Evolutionary conservation across 2,113 vertebrate genomes (phyloP).

Genomic region (Bostrychus sinensis): DNA sequence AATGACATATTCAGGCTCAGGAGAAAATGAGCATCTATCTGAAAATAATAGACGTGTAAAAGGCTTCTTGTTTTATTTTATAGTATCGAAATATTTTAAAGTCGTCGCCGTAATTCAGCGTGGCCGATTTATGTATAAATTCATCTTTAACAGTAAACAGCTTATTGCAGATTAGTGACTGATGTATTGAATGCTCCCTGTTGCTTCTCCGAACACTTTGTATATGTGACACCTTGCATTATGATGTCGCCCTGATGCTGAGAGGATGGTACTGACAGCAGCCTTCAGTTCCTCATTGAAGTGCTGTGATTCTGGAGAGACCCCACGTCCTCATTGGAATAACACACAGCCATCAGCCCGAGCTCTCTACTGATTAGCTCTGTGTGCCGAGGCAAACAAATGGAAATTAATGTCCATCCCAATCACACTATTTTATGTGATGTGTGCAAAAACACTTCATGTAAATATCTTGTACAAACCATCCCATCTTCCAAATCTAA

Average conservation of each 20-base stretch:
- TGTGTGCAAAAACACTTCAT: slow-evolving; percentile 6
- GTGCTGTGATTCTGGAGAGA: neutral
- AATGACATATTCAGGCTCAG: slow-evolving; percentile 76
- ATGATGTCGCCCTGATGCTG: slow-evolving; percentile 20
- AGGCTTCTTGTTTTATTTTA: slow-evolving; percentile 54
- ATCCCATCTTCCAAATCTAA: slow-evolving; percentile 13
- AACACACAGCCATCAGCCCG: slow-evolving; percentile 21
- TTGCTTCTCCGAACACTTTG: slow-evolving; percentile 39
- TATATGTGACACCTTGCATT: slow-evolving; percentile 46
- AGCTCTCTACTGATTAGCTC: neutral
- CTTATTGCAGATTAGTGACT: slow-evolving; percentile 68
- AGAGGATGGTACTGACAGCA: slow-evolving; percentile 30
- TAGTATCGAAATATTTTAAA: slow-evolving; percentile 64
- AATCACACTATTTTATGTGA: slow-evolving; percentile 13
- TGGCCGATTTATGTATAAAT: slow-evolving; percentile 64
- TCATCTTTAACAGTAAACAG: slow-evolving; percentile 62
- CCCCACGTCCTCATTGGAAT: slow-evolving; percentile 19
- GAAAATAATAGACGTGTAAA: slow-evolving; percentile 57
- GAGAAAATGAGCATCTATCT: slow-evolving; percentile 54
- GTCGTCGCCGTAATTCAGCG: slow-evolving; percentile 55
- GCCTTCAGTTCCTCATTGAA: slow-evolving; percentile 15
- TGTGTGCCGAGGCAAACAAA: slow-evolving; percentile 5
- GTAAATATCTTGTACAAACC: slow-evolving; percentile 5
- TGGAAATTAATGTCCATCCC: slow-evolving; percentile 14
- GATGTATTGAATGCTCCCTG: slow-evolving; percentile 48